Conservation (phyloP, 92 coral and sea anemone genomes). For the Heliopora coerulea region DNA sequence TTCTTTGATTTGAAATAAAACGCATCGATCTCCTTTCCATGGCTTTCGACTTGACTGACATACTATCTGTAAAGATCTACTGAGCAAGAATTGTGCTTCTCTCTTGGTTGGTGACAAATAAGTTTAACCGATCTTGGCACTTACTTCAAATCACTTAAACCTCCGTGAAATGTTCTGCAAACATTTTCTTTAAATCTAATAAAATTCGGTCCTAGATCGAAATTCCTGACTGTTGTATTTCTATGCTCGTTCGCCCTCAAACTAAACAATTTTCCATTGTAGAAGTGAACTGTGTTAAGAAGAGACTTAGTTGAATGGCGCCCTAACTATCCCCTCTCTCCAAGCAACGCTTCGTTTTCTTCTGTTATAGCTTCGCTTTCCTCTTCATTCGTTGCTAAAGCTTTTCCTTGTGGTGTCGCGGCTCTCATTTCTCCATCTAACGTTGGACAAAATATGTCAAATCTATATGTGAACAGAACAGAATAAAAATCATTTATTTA, state of each 20-base stretch:
- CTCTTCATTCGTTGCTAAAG: neutral
- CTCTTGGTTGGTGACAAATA: slow-evolving; percentile 55
- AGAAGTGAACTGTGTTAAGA: slow-evolving; percentile 51
- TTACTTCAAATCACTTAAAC: slow-evolving; percentile 56
- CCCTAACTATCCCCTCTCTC: neutral
- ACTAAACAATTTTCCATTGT: slow-evolving; percentile 54
- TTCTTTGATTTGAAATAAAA: slow-evolving; percentile 52
- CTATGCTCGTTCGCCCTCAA: slow-evolving; percentile 57
- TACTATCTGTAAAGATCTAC: slow-evolving; percentile 54
- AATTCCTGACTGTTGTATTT: slow-evolving; percentile 48
- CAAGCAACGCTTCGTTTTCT: neutral
- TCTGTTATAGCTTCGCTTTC: slow-evolving; percentile 4
- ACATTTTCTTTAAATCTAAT: slow-evolving; percentile 59
- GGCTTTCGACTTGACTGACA: slow-evolving; percentile 51
- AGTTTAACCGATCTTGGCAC: slow-evolving; percentile 49
- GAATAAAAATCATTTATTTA: too few relatives aligned
- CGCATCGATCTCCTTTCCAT: slow-evolving; percentile 41
- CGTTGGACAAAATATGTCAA: too few relatives aligned
- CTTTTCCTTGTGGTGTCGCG: neutral
- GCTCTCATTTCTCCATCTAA: slow-evolving; percentile 1
- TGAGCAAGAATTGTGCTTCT: slow-evolving; percentile 53
- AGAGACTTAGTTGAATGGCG: slow-evolving; percentile 46
- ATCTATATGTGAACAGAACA: too few relatives aligned
- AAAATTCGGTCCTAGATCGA: too few relatives aligned
- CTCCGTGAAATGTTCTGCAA: slow-evolving; percentile 61